phyloP scores from a whole-genome alignment of 2,797 vertebrate species.

The Gymnothorax reevesii region DNA sequence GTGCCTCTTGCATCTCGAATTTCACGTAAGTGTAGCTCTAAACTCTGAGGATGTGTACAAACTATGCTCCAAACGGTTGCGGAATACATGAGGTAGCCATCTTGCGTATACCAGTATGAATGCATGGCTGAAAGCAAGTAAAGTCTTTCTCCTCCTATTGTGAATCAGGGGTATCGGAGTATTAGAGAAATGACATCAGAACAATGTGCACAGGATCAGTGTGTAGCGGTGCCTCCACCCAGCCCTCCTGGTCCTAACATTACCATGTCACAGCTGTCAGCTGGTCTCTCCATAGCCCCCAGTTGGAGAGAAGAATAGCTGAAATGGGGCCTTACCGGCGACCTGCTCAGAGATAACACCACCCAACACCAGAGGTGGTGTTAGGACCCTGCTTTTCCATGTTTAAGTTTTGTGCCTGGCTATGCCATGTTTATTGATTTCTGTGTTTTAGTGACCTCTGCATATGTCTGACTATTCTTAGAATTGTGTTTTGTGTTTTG shows the following conservation, averaged over 20 bases:
- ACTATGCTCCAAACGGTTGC: background rate
- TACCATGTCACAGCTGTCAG: background rate
- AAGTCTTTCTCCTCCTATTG: background rate
- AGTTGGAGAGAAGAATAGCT: background rate
- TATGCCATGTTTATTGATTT: too few relatives aligned
- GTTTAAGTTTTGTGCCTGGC: too few relatives aligned
- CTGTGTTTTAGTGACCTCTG: too few relatives aligned
- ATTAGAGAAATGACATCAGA: background rate
- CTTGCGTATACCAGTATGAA: background rate
- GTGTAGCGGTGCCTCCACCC: background rate
- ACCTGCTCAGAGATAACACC: background rate
- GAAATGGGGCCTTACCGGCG: background rate
- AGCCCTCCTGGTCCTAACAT: background rate
- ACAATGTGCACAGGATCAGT: constrained; percentile 13
- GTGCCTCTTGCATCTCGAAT: too few relatives aligned
- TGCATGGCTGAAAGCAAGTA: background rate
- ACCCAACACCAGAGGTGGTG: background rate
- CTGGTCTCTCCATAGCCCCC: background rate
- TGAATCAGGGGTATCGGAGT: background rate
- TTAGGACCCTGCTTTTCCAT: too few relatives aligned
- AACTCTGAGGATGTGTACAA: background rate
- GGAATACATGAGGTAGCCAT: too few relatives aligned
- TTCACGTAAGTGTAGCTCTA: too few relatives aligned
- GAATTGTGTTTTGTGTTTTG: too few relatives aligned
- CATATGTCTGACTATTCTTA: too few relatives aligned